phyloP scores from a whole-genome alignment of 2,888 invertebrate genomes.

The Ennomos quercinarius region DNA sequence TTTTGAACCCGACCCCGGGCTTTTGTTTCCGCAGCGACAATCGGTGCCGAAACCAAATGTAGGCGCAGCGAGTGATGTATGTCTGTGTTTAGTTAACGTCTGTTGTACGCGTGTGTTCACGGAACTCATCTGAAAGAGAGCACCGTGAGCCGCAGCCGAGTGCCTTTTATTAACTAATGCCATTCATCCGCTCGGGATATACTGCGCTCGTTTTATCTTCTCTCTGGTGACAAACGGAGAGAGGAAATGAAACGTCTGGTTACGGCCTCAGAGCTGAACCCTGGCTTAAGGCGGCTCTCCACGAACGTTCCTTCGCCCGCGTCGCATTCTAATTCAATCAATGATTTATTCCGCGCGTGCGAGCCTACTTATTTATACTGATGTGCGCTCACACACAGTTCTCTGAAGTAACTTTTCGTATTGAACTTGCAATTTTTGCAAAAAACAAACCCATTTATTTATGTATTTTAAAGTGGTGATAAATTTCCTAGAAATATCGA shows the following conservation, averaged over 20 bases:
- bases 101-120: not conserved
- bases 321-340: constrained; percentile 16
- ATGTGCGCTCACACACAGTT: too few species aligned
- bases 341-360: constrained; percentile 7
- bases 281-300: constrained; percentile 19
- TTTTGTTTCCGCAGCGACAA: not conserved
- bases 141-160: not conserved
- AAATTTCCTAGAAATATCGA: too few species aligned
- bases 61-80: not conserved
- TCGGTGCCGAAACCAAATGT: not conserved
- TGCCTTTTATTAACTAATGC: constrained; percentile 17
- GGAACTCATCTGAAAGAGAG: constrained; percentile 1
- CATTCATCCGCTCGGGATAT: constrained; percentile 16
- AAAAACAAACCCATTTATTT: too few species aligned
- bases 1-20: too few species aligned
- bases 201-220: constrained; percentile 23
- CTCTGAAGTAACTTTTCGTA: too few species aligned
- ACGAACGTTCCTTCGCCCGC: constrained; percentile 2
- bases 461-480: too few species aligned
- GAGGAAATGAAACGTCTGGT: constrained; percentile 11
- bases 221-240: constrained; percentile 13
- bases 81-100: not conserved
- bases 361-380: too few species aligned
- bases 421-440: too few species aligned
- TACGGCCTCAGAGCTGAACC: constrained; percentile 4